Conservation (phyloP, 2,113 vertebrate genomes). For the Stegastes partitus region DNA sequence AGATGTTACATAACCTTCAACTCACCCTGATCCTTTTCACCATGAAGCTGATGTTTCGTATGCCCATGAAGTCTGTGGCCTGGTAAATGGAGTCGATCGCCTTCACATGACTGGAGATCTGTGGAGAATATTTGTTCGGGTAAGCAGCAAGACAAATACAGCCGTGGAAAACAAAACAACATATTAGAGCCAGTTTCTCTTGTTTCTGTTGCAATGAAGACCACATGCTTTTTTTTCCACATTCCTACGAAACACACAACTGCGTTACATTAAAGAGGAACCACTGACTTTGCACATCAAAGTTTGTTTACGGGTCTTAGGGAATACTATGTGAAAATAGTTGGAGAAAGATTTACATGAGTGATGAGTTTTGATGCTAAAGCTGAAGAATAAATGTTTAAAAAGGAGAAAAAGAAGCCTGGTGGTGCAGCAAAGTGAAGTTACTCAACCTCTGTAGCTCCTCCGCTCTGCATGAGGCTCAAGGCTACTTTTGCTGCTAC, state of each 20-base stretch:
- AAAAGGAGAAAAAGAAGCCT: not conserved
- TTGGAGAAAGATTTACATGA: not conserved
- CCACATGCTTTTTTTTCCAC: not conserved
- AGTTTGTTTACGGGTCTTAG: not conserved
- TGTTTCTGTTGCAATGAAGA: not conserved
- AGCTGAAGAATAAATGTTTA: no score
- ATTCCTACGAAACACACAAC: not conserved
- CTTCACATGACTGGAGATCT: constrained; percentile 99
- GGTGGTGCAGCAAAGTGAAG: not conserved
- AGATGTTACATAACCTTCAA: constrained; percentile 32
- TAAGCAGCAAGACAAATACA: not conserved
- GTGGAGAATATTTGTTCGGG: constrained; percentile 25
- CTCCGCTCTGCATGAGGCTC: not conserved
- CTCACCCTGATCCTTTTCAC: constrained; percentile 97
- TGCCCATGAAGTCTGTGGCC: constrained; percentile 94
- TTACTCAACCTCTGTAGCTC: not conserved
- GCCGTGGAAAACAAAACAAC: not conserved
- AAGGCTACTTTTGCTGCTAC: not conserved
- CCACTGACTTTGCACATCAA: not conserved
- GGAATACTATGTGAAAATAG: not conserved
- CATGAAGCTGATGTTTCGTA: constrained; percentile 98
- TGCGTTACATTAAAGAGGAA: not conserved
- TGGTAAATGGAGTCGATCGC: constrained; percentile 97
- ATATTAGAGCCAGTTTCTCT: not conserved
- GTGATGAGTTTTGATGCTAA: not conserved